These are phyloP conservation scores for Aphidius colemani DNA, from an alignment of 2,888 invertebrate genomes.

Conservation along the genomic window DNA sequence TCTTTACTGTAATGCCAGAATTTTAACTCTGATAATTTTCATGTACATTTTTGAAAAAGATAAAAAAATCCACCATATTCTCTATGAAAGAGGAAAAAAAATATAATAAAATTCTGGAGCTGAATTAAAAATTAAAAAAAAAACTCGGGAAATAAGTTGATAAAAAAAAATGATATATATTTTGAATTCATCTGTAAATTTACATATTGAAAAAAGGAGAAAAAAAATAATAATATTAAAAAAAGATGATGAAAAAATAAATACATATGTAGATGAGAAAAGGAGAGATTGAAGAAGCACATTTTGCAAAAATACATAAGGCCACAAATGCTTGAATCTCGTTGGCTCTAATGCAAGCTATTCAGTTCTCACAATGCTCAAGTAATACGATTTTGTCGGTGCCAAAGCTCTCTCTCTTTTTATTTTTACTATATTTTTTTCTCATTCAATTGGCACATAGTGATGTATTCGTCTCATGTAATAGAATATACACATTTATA, in stretches of 20 bases:
- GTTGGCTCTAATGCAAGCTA: constrained; percentile 57
- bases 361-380: constrained; percentile 58
- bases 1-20: no score
- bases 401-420: constrained; percentile 34
- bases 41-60: no score
- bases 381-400: constrained; percentile 57
- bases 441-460: constrained; percentile 1
- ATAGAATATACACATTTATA: no score
- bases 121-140: no score
- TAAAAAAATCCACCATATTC: no score
- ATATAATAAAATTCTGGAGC: no score
- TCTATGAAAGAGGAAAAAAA: no score
- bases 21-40: no score
- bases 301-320: constrained; percentile 31
- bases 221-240: neutral
- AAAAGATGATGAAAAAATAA: constrained; percentile 30
- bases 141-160: no score
- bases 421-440: constrained; percentile 26
- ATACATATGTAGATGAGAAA: constrained; percentile 29
- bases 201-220: neutral
- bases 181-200: no score
- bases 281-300: constrained; percentile 30
- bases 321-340: constrained; percentile 41
- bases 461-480: neutral
- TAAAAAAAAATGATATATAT: no score